Conservation (phyloP, 2,113 vertebrate genomes). For the Quiscalus mexicanus region DNA sequence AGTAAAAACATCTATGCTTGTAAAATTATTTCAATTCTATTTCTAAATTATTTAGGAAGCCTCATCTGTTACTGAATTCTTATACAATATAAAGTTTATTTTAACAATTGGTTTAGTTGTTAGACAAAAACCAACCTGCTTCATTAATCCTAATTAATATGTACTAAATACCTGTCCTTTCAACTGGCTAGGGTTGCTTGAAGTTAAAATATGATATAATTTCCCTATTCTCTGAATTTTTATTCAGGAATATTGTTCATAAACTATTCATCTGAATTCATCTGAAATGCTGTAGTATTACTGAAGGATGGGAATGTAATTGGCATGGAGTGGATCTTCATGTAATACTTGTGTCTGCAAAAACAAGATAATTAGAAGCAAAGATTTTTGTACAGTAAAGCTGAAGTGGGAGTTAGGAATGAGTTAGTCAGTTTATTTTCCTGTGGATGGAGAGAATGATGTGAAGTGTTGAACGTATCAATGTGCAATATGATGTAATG, state of each 20-base stretch:
- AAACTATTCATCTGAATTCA: neutral
- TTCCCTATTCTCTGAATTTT: neutral
- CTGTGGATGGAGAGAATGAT: neutral
- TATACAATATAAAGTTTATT: neutral
- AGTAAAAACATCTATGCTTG: neutral
- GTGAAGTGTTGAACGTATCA: neutral
- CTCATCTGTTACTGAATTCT: neutral
- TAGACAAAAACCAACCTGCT: neutral
- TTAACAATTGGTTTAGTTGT: neutral
- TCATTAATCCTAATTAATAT: neutral
- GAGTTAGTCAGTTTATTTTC: neutral
- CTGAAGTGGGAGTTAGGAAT: neutral
- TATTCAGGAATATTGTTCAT: neutral
- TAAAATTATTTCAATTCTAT: neutral
- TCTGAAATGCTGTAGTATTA: neutral
- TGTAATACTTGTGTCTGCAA: neutral
- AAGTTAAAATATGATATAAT: neutral
- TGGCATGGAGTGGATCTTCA: neutral
- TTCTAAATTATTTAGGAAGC: neutral
- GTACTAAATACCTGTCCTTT: neutral
- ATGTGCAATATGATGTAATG: neutral
- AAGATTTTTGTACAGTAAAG: neutral
- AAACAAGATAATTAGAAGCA: neutral
- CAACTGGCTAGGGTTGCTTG: neutral
- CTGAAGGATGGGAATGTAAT: neutral